Conservation (phyloP, 1,140 invertebrate species). For the Drosophila nebulosa region DNA sequence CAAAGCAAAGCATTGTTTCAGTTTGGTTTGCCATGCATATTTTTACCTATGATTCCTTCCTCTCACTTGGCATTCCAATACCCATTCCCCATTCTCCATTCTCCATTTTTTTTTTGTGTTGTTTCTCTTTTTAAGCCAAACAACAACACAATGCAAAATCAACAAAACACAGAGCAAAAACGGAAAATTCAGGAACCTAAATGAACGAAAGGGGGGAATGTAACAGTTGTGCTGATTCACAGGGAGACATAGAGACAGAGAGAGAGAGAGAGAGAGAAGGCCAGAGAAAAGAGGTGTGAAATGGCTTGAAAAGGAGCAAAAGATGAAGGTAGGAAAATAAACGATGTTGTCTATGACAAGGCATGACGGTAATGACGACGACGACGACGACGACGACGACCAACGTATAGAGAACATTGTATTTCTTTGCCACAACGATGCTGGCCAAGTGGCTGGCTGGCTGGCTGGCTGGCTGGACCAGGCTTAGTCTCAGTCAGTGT, state of each 20-base stretch:
- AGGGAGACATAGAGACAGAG: background rate
- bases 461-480: background rate
- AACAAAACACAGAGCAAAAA: slow-evolving; percentile 44
- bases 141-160: slow-evolving; percentile 59
- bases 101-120: no score
- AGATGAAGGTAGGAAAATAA: slow-evolving; percentile 54
- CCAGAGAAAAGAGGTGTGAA: slow-evolving; percentile 57
- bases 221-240: slow-evolving; percentile 59
- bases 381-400: slow-evolving; percentile 7
- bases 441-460: slow-evolving; percentile 6
- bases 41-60: background rate
- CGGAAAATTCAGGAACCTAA: slow-evolving; percentile 45
- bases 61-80: background rate
- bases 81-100: no score
- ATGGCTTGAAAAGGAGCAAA: slow-evolving; percentile 50
- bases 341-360: slow-evolving; percentile 78
- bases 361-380: slow-evolving; percentile 74
- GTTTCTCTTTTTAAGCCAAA: background rate
- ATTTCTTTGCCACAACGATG: background rate
- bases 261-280: background rate
- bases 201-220: background rate
- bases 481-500: background rate
- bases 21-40: background rate
- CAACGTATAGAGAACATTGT: background rate
- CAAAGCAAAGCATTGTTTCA: background rate